Evolutionary conservation across 2,888 invertebrate genomes (phyloP), one percentile per base, ranked within the genome.

Genomic region (Caenorhabditis sp.): DNA sequence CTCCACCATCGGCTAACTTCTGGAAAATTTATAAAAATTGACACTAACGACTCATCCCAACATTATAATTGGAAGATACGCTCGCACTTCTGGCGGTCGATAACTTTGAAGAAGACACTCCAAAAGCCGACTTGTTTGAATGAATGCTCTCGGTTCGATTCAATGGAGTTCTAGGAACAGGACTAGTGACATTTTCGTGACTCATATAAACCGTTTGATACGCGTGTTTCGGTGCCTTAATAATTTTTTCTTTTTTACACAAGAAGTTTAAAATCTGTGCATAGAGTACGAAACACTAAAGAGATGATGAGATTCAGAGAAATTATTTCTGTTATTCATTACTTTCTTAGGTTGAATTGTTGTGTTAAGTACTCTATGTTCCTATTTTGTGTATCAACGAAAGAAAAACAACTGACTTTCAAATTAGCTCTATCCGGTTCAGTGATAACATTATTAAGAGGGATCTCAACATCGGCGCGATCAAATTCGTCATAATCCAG

Each of bases 1-100:
- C 69, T 17, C 69, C 69, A 12, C 69, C 69, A 23, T 69, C 69
- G 24, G 62, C 43, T 14, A 58, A 43, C 17, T 55, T 27, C 69
- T 69, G 50, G 17, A 59, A 60, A 58, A 27, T 14, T 19, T 19
- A 51, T 31, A 17, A 14, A 23, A 19, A 50, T 21, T 3, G 31
- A 0, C 14, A 36, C 17, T 19, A 21, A n/a, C n/a, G 10, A 12
- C 36, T n/a, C n/a, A 8, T 14, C 26, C n/a, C 23, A 19, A 55
- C 55, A 55, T 55, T 55, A 26, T 55, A 26, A n/a, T 26, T 24
- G 10, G 55, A 55, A 8, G 55, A 55, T 10, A 24, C 17, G 27
- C 55, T 55, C 14, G 26, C 26, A 55, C 55, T 26, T 55, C 27
- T 26, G 3, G 24, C 55, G 1, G 55, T 26, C 3, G 1, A 6